Evolutionary conservation across 2,797 vertebrate genomes (phyloP).

Genomic region (Agapornis canus): DNA sequence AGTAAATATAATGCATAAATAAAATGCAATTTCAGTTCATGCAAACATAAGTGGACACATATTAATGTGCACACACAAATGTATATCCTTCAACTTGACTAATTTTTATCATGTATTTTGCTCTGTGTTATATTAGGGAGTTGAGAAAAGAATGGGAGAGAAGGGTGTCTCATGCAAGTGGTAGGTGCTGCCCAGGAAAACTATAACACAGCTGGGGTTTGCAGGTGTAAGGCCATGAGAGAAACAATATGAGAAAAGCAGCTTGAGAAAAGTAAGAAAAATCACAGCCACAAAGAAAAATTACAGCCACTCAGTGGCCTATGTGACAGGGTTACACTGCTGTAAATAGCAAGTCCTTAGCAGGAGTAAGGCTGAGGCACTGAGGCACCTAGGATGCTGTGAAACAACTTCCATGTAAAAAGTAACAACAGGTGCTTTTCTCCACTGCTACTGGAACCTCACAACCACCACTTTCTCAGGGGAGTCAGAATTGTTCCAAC

Average conservation of each 20-base stretch:
- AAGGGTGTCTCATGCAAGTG: neutral
- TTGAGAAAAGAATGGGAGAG: neutral
- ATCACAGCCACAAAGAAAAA: neutral
- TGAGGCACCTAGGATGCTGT: accelerated
- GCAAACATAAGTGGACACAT: neutral
- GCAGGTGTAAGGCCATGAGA: neutral
- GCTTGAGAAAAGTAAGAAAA: neutral
- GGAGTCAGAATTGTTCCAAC: neutral
- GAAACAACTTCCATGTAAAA: neutral
- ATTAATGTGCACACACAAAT: neutral
- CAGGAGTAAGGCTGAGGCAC: neutral
- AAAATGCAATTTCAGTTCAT: neutral
- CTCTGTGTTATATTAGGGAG: neutral
- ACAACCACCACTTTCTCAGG: neutral
- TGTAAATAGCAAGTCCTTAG: neutral
- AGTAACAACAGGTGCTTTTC: neutral
- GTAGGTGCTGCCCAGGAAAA: neutral
- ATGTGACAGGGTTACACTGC: neutral
- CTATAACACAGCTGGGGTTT: accelerated
- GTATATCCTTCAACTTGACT: neutral
- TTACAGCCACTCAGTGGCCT: neutral
- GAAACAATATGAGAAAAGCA: neutral
- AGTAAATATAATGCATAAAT: too few species aligned
- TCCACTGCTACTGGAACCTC: neutral
- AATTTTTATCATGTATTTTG: neutral